phyloP scores from a whole-genome alignment of 2,113 vertebrate genomes.

The Odocoileus hemionus region DNA sequence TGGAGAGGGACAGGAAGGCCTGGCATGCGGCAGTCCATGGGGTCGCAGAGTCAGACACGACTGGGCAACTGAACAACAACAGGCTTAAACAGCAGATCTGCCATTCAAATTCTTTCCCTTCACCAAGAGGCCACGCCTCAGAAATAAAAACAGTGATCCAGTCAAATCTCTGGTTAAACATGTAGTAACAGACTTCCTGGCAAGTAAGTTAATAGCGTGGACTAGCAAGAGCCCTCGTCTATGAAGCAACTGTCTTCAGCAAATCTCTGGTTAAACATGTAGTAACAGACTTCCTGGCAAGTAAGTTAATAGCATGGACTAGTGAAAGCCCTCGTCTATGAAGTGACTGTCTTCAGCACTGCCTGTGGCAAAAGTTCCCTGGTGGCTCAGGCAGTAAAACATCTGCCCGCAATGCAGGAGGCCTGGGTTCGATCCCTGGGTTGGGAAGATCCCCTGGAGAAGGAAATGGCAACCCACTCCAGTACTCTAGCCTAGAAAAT shows the following conservation, averaged over 20 bases:
- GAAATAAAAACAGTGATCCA: background rate
- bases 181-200: background rate
- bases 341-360: background rate
- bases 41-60: background rate
- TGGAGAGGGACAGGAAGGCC: background rate
- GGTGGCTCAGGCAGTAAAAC: too few relatives aligned
- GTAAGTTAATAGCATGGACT: background rate
- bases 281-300: background rate
- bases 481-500: too few relatives aligned
- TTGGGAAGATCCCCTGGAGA: too few relatives aligned
- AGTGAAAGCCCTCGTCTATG: background rate
- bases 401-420: too few relatives aligned
- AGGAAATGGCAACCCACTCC: too few relatives aligned
- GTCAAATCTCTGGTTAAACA: background rate
- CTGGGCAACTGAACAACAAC: background rate
- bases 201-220: background rate
- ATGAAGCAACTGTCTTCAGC: background rate
- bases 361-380: background rate
- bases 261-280: background rate
- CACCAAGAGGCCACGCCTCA: background rate
- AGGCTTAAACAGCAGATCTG: background rate
- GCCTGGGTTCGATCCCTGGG: too few relatives aligned
- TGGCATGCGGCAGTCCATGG: background rate
- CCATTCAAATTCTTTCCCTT: background rate
- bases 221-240: background rate